phyloP scores from a whole-genome alignment of 1,140 invertebrate genomes.

The Sarcophaga peregrina region DNA sequence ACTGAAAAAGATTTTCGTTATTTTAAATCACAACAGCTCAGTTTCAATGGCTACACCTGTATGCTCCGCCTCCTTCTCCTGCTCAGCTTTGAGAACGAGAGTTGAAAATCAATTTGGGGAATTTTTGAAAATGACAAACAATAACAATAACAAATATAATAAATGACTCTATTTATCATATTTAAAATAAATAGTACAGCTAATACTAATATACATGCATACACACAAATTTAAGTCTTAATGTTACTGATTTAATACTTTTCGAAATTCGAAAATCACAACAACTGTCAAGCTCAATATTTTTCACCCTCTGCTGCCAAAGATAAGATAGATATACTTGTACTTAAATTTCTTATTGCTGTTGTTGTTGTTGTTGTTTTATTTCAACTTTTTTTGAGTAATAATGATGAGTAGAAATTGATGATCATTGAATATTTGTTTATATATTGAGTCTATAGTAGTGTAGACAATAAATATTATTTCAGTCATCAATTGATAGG shows the following conservation, averaged over 20 bases:
- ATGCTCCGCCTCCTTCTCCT: neutral
- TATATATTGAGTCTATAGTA: too few relatives aligned
- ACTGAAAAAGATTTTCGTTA: neutral
- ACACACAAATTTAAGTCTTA: neutral
- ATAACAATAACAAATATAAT: neutral
- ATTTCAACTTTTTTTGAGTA: neutral
- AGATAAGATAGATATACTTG: conserved; percentile 31
- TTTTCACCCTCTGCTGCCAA: neutral
- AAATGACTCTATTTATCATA: conserved; percentile 18
- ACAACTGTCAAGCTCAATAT: conserved; percentile 6
- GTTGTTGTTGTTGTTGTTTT: neutral
- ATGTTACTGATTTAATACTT: conserved; percentile 3
- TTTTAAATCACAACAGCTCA: neutral
- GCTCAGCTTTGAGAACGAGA: neutral
- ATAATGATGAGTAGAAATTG: conserved; percentile 17
- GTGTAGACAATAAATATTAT: conserved; percentile 1
- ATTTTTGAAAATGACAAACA: neutral
- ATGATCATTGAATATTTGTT: conserved; percentile 23
- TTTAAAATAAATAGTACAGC: conserved; percentile 6
- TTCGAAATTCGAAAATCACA: conserved; percentile 15
- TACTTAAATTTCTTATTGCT: too few relatives aligned
- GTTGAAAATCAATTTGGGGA: neutral
- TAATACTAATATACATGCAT: neutral
- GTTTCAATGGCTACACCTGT: neutral
- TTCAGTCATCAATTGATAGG: neutral